These are phyloP conservation scores for Pseudomyrmex sp. DNA, from an alignment of 1,140 invertebrate genomes.

Conservation along the genomic window DNA sequence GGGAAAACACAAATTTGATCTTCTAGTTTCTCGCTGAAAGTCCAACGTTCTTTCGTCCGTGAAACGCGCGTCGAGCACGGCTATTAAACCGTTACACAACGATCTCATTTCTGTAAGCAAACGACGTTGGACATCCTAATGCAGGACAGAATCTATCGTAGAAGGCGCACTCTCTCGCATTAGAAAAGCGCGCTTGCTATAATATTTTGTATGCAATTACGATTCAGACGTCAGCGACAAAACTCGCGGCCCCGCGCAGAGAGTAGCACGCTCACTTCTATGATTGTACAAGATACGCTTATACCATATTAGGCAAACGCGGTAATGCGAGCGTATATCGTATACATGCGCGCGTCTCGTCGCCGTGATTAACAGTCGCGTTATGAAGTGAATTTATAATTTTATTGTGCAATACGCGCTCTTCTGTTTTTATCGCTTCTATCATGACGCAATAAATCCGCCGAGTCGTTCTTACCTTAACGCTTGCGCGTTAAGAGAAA, in stretches of 20 bases:
- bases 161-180: background rate
- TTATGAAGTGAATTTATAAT: slow-evolving; percentile 70
- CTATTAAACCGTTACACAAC: slow-evolving; percentile 69
- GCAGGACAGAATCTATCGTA: slow-evolving; percentile 56
- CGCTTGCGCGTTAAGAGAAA: background rate
- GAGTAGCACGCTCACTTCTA: slow-evolving; percentile 30
- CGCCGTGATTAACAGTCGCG: slow-evolving; percentile 7
- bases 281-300: slow-evolving; percentile 64
- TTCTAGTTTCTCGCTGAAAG: background rate
- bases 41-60: background rate
- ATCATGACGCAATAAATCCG: slow-evolving; percentile 34
- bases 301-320: slow-evolving; percentile 60
- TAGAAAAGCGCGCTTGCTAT: background rate
- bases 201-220: slow-evolving; percentile 71
- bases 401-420: background rate
- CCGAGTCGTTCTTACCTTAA: background rate
- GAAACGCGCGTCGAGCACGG: background rate
- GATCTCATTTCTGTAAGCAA: slow-evolving; percentile 47
- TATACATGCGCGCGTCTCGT: slow-evolving; percentile 18
- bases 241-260: slow-evolving; percentile 25
- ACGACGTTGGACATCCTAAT: slow-evolving; percentile 65
- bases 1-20: slow-evolving; percentile 27
- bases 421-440: slow-evolving; percentile 25
- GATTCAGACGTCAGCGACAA: slow-evolving; percentile 71
- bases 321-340: slow-evolving; percentile 56